Base-by-base conservation (phyloP, 1,140 invertebrate species). In the Himalopsyche phryganea region DNA sequence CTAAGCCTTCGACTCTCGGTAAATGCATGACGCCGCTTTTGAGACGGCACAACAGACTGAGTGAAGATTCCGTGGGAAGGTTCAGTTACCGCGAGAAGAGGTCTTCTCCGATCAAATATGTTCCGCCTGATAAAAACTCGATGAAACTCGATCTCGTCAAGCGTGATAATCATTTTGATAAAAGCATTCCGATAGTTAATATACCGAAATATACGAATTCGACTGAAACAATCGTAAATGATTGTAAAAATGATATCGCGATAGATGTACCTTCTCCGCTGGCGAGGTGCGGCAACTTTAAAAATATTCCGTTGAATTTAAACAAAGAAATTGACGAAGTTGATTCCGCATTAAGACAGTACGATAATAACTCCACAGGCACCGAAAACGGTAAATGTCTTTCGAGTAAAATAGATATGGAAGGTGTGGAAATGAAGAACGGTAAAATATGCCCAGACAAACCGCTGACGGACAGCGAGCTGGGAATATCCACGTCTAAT, bases 21-120 rank as follows among this genome's bases (percentile, higher is more conserved):
- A 76, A 76, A 53, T 74, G 74, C 0, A 75, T 76, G 71, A 78
- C 76, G 7, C 76, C 76, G 0, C 71, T 72, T 63, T 72, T 78
- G 50, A 60, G 73, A 18, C 47, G 75, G 13, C 55, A 61, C 33
- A 69, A 75, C 38, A 47, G 70, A 0, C 60, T 66, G 1, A 46
- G 51, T 0, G 72, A 74, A 1, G 69, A 65, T 36, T 68, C 67
- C 0, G 74, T 74, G 44, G 70, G 70, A 0, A 62, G 75, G 33
- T 77, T 71, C 61, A 78, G 76, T 49, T 78, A 68, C 48, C 56
- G 75, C n/a, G 74, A 76, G 15, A 61, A 61, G 23, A 48, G 63
- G 33, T 20, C 49, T 17, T 61, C 63, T 11, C 55, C 55, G 6
- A 15, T 61, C n/a, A 65, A 64, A 46, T 60, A 42, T 20, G 40